These are phyloP conservation scores for Caerostris extrusa DNA, from an alignment of 1,140 invertebrate genomes.

Conservation along the genomic window DNA sequence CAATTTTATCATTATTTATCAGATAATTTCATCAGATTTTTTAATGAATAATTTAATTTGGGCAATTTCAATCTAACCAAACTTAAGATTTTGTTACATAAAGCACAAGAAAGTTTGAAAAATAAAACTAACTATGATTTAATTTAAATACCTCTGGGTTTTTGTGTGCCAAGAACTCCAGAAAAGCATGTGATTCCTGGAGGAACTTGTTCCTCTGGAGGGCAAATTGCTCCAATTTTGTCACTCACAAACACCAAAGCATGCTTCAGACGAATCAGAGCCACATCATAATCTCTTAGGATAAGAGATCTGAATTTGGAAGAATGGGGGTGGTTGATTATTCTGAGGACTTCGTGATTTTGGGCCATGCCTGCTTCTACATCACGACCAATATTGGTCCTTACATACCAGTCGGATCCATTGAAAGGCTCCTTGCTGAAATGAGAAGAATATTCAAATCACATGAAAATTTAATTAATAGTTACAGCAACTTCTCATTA, in stretches of 20 bases:
- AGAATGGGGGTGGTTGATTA: conserved; percentile 77
- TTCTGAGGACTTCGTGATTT: conserved; percentile 70
- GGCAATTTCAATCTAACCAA: too few relatives aligned
- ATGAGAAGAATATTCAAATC: neutral
- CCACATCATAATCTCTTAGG: conserved; percentile 83
- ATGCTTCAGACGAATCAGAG: conserved; percentile 83
- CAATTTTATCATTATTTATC: too few relatives aligned
- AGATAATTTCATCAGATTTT: too few relatives aligned
- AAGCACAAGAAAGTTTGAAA: too few relatives aligned
- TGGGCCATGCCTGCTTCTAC: conserved; percentile 52
- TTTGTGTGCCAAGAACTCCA: conserved; percentile 57
- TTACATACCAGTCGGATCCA: conserved; percentile 72
- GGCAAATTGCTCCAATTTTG: conserved; percentile 84
- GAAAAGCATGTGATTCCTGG: conserved; percentile 79
- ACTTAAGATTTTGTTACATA: too few relatives aligned
- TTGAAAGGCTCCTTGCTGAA: conserved; percentile 64
- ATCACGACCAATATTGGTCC: conserved; percentile 68
- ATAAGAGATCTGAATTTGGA: conserved; percentile 76
- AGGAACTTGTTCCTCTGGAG: conserved; percentile 82
- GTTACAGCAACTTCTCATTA: neutral
- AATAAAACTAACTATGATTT: too few relatives aligned
- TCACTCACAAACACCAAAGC: conserved; percentile 83
- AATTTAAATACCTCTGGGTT: conserved; percentile 60
- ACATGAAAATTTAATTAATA: neutral
- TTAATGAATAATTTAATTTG: too few relatives aligned